Percentiles rank a stretch among this genome's conserved stretches.
phyloP scores from a whole-genome alignment of 2,888 invertebrate genomes.

The Tortrix viridana region DNA sequence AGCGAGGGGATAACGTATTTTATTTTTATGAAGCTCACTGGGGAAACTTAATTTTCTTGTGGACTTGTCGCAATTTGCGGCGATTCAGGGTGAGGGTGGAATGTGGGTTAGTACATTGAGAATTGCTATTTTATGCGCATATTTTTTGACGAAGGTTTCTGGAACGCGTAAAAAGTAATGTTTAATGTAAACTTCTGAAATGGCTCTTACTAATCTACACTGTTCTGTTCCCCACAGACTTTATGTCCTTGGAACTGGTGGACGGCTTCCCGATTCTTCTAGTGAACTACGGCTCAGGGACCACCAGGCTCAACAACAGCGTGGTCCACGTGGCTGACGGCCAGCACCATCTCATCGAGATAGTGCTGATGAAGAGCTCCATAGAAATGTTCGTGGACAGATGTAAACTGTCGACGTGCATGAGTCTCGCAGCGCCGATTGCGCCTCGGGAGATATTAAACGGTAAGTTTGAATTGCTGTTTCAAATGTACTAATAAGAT shows the following conservation, averaged over 20 bases:
- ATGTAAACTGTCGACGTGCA: constrained; percentile 88
- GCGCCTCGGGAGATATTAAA: constrained; percentile 90
- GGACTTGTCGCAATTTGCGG: constrained; percentile 37
- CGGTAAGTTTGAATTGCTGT: constrained; percentile 70
- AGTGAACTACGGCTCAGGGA: constrained; percentile 95
- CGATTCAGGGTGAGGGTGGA: constrained; percentile 18
- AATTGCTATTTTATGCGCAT: constrained; percentile 20
- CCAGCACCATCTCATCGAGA: constrained; percentile 93
- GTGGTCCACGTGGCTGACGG: constrained; percentile 92
- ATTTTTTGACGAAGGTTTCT: neutral
- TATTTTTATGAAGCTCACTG: constrained; percentile 32
- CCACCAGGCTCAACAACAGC: constrained; percentile 87
- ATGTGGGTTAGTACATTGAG: constrained; percentile 15
- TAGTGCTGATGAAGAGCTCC: constrained; percentile 86
- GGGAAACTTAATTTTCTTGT: constrained; percentile 35
- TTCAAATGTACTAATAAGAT: too few relatives aligned
- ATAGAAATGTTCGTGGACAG: constrained; percentile 92
- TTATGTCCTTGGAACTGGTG: constrained; percentile 93
- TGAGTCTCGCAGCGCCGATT: constrained; percentile 88
- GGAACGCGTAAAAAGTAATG: too few relatives aligned
- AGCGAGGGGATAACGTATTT: constrained; percentile 23
- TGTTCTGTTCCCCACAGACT: constrained; percentile 84
- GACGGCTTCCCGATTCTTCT: constrained; percentile 93
- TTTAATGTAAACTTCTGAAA: too few relatives aligned
- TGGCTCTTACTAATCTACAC: too few relatives aligned